These are phyloP conservation scores for Leptosomus discolor DNA, from an alignment of 2,113 vertebrate species.

Conservation along the genomic window DNA sequence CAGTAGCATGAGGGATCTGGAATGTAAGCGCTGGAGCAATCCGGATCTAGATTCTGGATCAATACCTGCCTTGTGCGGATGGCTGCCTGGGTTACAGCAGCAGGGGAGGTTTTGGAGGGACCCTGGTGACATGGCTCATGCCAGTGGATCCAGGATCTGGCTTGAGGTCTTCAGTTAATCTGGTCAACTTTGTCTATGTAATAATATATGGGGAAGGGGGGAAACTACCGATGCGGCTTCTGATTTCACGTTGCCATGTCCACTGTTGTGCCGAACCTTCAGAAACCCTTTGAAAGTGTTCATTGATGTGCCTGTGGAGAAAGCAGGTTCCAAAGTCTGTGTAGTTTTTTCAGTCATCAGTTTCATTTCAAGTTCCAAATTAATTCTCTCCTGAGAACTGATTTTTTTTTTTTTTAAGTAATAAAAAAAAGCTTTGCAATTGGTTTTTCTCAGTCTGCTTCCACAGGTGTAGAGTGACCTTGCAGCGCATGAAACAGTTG, in stretches of 20 bases:
- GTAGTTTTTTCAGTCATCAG: not conserved
- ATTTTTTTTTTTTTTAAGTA: not conserved
- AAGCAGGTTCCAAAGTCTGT: not conserved
- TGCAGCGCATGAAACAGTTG: not conserved
- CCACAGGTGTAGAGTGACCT: not conserved
- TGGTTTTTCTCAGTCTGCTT: not conserved
- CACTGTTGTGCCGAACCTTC: not conserved
- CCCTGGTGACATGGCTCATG: accelerated
- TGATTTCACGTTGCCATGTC: not conserved
- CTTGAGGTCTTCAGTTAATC: not conserved
- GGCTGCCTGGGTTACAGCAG: not conserved
- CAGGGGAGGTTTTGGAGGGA: not conserved
- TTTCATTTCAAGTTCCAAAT: not conserved
- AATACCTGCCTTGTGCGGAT: not conserved
- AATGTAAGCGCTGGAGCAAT: accelerated
- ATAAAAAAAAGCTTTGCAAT: not conserved
- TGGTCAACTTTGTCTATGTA: accelerated
- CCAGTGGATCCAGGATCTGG: not conserved
- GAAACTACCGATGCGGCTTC: not conserved
- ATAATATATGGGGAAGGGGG: accelerated
- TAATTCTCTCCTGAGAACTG: not conserved
- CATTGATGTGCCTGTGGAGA: too few species aligned
- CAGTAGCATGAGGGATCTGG: not conserved
- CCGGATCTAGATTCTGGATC: accelerated
- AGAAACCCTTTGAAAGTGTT: not conserved